Conservation (phyloP, 2,797 vertebrate genomes). For the Gymnoscopelus braueri region DNA sequence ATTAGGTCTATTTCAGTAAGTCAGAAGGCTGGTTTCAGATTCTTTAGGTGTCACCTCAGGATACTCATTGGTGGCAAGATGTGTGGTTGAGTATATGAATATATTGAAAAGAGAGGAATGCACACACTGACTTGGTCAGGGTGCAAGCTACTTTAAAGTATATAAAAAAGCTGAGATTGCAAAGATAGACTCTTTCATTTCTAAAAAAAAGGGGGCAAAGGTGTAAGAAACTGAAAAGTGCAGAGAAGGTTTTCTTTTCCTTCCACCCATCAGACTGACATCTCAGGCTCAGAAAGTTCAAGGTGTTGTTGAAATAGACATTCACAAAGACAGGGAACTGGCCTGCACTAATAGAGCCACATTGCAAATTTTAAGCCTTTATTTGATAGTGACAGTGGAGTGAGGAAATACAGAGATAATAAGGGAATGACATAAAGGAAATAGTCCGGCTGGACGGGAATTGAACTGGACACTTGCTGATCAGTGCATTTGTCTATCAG, state of each 20-base stretch:
- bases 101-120: slow-evolving; percentile 25
- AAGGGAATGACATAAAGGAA: too few species aligned
- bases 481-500: too few species aligned
- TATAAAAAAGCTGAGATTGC: slow-evolving; percentile 22
- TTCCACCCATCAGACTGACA: too few species aligned
- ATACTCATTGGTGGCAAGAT: slow-evolving; percentile 20
- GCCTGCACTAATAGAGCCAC: slow-evolving; percentile 23
- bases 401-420: too few species aligned
- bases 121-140: slow-evolving; percentile 9
- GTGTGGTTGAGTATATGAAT: slow-evolving; percentile 32
- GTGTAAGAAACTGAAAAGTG: slow-evolving; percentile 20
- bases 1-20: slow-evolving; percentile 43
- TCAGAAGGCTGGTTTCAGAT: slow-evolving; percentile 35
- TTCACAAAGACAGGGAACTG: slow-evolving; percentile 12
- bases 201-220: background rate
- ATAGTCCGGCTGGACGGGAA: too few species aligned
- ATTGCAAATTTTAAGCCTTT: background rate
- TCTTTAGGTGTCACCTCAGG: slow-evolving; percentile 14
- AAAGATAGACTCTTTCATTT: slow-evolving; percentile 27
- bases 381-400: too few species aligned
- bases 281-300: slow-evolving; percentile 24
- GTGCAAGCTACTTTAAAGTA: slow-evolving; percentile 24
- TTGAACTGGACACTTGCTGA: too few species aligned
- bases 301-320: slow-evolving; percentile 48
- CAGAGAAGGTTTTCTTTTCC: slow-evolving; percentile 14